Conservation (phyloP, 2,888 invertebrate species). For the Limenitis camilla region DNA sequence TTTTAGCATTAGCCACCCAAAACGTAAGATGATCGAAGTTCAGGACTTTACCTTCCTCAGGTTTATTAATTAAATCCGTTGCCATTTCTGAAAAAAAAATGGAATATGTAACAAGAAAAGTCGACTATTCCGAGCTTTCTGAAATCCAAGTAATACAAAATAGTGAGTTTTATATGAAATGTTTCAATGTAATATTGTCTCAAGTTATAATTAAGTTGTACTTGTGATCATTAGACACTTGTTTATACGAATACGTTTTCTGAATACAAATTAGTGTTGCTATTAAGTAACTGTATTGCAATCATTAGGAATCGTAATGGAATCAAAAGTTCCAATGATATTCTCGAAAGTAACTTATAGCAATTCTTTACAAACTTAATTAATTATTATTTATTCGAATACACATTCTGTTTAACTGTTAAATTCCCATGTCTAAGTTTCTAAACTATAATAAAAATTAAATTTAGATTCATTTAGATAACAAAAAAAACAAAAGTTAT, state of each 20-base stretch:
- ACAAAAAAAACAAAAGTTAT: no score
- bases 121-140: neutral
- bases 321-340: no score
- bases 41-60: constrained; percentile 43
- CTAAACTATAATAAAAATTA: no score
- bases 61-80: constrained; percentile 19
- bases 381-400: no score
- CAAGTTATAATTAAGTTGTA: constrained; percentile 12
- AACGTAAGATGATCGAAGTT: constrained; percentile 63
- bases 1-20: constrained; percentile 55
- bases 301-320: neutral
- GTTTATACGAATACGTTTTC: neutral
- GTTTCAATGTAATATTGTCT: constrained; percentile 4
- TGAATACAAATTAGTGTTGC: constrained; percentile 10
- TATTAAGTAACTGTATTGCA: neutral
- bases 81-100: constrained; percentile 45
- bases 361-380: no score
- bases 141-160: neutral
- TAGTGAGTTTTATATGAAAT: constrained; percentile 3
- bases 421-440: no score
- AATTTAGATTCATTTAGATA: no score
- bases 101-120: no score
- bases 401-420: no score
- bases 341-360: no score
- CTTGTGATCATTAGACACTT: constrained; percentile 4